These are phyloP conservation scores for Meloe dianella DNA, from an alignment of 2,888 invertebrate species.

Conservation along the genomic window DNA sequence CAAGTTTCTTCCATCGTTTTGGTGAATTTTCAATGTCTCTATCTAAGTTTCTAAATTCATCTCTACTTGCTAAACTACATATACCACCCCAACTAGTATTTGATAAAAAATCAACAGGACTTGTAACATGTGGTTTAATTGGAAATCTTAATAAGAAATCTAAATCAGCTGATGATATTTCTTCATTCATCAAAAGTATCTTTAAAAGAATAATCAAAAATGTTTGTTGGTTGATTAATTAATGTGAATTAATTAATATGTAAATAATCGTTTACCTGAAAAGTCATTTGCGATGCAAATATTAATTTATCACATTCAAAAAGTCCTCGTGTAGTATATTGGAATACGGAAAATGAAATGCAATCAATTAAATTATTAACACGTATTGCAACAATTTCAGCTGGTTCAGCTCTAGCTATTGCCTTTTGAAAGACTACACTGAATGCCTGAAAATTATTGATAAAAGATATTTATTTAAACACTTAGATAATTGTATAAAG, in stretches of 20 bases:
- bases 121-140: slow-evolving; percentile 88
- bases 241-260: too few species aligned
- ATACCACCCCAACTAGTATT: slow-evolving; percentile 95
- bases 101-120: slow-evolving; percentile 93
- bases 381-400: slow-evolving; percentile 77
- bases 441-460: slow-evolving; percentile 74
- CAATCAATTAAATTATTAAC: slow-evolving; percentile 92
- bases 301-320: slow-evolving; percentile 97
- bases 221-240: too few species aligned
- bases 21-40: slow-evolving; percentile 94
- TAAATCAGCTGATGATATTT: slow-evolving; percentile 82
- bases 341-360: slow-evolving; percentile 92
- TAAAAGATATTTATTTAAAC: slow-evolving; percentile 6
- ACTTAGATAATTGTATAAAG: not conserved
- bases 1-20: slow-evolving; percentile 97
- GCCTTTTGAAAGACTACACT: slow-evolving; percentile 98
- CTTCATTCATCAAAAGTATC: slow-evolving; percentile 86
- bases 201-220: too few species aligned
- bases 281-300: slow-evolving; percentile 95
- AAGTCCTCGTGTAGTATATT: slow-evolving; percentile 91
- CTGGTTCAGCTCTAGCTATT: slow-evolving; percentile 84
- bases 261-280: too few species aligned
- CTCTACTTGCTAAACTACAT: slow-evolving; percentile 85
- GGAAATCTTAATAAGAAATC: slow-evolving; percentile 94
- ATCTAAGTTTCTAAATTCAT: slow-evolving; percentile 92